These are phyloP conservation scores for Eucidaris tribuloides DNA, from an alignment of 35 echinoderm and acorn worm genomes.

Conservation along the genomic window DNA sequence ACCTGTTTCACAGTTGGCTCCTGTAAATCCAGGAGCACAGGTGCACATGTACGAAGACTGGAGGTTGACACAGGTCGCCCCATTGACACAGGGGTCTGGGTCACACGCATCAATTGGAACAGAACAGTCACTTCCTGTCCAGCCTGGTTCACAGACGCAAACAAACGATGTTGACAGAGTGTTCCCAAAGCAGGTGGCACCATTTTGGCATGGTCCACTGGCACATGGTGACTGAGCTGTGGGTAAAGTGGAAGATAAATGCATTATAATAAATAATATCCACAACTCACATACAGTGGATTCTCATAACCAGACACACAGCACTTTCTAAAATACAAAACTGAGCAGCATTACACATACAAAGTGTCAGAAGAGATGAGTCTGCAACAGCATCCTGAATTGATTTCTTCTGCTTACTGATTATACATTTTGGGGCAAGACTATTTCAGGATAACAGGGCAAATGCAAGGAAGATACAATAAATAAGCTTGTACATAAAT, in stretches of 20 bases:
- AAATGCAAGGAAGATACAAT: too few species aligned
- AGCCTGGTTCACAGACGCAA: slow-evolving; percentile 60
- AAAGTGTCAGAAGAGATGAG: too few species aligned
- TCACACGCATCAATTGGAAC: slow-evolving; percentile 32
- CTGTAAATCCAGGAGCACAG: slow-evolving; percentile 47
- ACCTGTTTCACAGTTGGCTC: slow-evolving; percentile 53
- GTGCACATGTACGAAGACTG: slow-evolving; percentile 58
- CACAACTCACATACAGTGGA: too few species aligned
- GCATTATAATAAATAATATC: not conserved
- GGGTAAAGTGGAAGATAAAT: not conserved
- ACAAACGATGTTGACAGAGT: not conserved
- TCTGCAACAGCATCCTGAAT: too few species aligned
- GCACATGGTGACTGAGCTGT: slow-evolving; percentile 5
- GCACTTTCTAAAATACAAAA: too few species aligned
- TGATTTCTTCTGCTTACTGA: too few species aligned
- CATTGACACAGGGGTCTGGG: slow-evolving; percentile 50
- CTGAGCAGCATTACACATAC: too few species aligned
- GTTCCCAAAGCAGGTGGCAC: slow-evolving; percentile 28
- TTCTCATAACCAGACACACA: too few species aligned
- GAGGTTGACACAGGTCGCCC: slow-evolving; percentile 54
- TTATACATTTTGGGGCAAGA: too few species aligned
- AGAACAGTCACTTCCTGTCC: slow-evolving; percentile 41
- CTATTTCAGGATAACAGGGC: too few species aligned
- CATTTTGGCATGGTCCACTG: slow-evolving; percentile 35
- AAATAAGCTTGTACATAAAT: too few species aligned